These are phyloP conservation scores for Plectus sambesii DNA, from an alignment of 1,140 invertebrate species.

Conservation along the genomic window DNA sequence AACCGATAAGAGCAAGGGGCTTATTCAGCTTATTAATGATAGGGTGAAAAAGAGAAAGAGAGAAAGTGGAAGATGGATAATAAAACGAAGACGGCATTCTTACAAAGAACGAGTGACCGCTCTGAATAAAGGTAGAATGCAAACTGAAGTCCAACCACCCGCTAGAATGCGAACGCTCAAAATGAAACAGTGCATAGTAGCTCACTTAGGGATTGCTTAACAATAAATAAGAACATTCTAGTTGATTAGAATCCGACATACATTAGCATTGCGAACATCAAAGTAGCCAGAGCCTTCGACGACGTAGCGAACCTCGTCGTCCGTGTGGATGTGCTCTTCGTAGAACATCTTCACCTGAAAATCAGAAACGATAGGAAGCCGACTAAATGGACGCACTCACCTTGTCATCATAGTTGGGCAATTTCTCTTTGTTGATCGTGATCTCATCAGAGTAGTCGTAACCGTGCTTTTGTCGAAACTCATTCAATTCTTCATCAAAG, in stretches of 20 bases:
- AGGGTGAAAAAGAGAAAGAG: no score
- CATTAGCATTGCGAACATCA: conserved; percentile 67
- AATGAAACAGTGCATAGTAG: no score
- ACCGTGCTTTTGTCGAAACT: conserved; percentile 55
- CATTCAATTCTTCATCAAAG: conserved; percentile 58
- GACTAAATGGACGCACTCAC: conserved; percentile 42
- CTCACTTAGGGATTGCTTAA: no score
- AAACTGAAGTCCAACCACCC: no score
- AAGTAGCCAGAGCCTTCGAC: conserved; percentile 80
- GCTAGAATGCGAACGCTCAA: no score
- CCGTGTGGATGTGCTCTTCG: conserved; percentile 81
- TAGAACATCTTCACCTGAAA: conserved; percentile 67
- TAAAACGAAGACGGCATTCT: not conserved
- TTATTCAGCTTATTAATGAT: no score
- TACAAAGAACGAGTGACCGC: no score
- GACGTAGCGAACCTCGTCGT: conserved; percentile 83
- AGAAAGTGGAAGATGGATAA: not conserved
- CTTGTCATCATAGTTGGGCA: conserved; percentile 76
- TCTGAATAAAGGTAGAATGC: no score
- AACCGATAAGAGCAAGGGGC: no score
- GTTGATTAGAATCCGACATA: conserved; percentile 1
- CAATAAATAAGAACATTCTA: no score
- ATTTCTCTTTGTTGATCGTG: conserved; percentile 63
- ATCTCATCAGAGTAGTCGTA: conserved; percentile 81
- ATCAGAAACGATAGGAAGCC: conserved; percentile 2